phyloP scores from a whole-genome alignment of 2,113 vertebrate species.

The Sakesphorus luctuosus region DNA sequence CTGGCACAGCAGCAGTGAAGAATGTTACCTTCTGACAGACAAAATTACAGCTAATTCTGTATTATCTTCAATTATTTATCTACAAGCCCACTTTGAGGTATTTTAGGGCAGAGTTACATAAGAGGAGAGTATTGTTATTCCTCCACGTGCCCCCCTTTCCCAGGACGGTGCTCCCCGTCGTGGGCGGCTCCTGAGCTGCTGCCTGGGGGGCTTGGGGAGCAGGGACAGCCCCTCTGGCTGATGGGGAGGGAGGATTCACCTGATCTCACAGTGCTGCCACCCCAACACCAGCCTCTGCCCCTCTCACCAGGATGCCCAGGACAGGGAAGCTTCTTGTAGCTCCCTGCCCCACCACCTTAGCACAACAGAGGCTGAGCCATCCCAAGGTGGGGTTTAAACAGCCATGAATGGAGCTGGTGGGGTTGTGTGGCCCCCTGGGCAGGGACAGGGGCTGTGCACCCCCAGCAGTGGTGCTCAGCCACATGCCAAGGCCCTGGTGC shows the following conservation, averaged over 20 bases:
- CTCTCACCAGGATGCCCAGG: background rate
- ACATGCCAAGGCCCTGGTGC: fast-evolving
- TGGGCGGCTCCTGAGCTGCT: background rate
- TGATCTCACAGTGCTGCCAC: background rate
- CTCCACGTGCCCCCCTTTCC: conserved; percentile 29
- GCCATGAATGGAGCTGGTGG: fast-evolving
- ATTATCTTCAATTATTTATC: conserved; percentile 63
- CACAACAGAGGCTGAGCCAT: fast-evolving
- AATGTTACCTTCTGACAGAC: background rate
- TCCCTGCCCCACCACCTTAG: fast-evolving
- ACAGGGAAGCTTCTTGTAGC: no score
- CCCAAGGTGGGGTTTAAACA: fast-evolving
- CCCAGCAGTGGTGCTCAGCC: fast-evolving
- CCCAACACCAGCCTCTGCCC: background rate
- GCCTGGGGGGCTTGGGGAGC: background rate
- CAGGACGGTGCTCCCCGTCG: background rate
- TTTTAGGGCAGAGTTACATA: conserved; percentile 62
- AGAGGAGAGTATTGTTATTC: conserved; percentile 34
- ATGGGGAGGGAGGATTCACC: background rate
- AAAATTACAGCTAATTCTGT: conserved; percentile 40
- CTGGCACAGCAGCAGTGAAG: background rate
- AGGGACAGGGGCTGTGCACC: no score
- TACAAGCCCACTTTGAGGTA: conserved; percentile 38
- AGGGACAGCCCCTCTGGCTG: fast-evolving
- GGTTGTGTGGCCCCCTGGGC: background rate